Conservation (phyloP, 2,113 vertebrate species). For the Aviceda subcristata region DNA sequence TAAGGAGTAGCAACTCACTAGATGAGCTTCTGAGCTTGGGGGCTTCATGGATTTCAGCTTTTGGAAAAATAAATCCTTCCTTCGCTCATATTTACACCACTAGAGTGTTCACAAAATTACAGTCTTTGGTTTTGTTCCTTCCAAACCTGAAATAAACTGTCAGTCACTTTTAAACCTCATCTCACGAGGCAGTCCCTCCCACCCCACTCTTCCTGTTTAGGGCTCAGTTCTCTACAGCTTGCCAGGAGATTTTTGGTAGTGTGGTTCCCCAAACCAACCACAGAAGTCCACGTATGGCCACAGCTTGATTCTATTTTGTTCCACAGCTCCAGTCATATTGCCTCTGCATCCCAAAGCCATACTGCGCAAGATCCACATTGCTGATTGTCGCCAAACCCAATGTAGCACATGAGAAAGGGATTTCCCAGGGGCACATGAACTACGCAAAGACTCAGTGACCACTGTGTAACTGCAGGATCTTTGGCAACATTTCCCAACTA, state of each 20-base stretch:
- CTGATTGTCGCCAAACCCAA: background rate
- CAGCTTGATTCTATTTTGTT: background rate
- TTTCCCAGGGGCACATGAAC: background rate
- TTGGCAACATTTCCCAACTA: background rate
- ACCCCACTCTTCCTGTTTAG: background rate
- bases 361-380: fast-evolving
- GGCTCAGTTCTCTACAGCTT: background rate
- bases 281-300: background rate
- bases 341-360: background rate
- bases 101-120: background rate
- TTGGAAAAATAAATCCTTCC: background rate
- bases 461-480: fast-evolving
- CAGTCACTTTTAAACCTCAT: background rate
- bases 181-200: fast-evolving
- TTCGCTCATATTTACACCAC: background rate
- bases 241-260: background rate
- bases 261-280: background rate
- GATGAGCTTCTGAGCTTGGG: background rate
- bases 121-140: background rate
- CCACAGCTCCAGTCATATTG: background rate
- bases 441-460: background rate
- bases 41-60: fast-evolving
- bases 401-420: fast-evolving
- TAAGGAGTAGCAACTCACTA: background rate
- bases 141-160: background rate